phyloP scores from a whole-genome alignment of 1,140 invertebrate species.

The Drosophila watanabei region DNA sequence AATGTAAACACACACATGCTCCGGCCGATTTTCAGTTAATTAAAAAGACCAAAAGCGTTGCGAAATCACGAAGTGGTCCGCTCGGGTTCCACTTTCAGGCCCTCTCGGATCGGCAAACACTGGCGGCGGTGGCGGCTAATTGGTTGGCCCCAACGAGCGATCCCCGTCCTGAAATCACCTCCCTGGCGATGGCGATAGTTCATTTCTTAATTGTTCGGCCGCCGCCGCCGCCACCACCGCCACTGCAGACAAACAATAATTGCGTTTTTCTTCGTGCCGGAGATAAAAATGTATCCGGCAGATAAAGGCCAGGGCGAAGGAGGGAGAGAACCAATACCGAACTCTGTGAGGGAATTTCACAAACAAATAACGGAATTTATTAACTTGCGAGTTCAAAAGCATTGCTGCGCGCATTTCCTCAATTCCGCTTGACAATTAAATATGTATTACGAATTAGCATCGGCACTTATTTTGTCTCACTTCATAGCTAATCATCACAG shows the following conservation, averaged over 20 bases:
- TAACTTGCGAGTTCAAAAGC: slow-evolving; percentile 78
- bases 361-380: slow-evolving; percentile 78
- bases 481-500: slow-evolving; percentile 52
- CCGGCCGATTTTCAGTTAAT: slow-evolving; percentile 66
- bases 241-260: slow-evolving; percentile 68
- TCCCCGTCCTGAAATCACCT: slow-evolving; percentile 36
- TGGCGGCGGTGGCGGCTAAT: slow-evolving; percentile 62
- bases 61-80: slow-evolving; percentile 33
- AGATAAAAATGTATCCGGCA: slow-evolving; percentile 83
- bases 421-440: slow-evolving; percentile 78
- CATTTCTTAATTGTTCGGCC: slow-evolving; percentile 79
- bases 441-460: slow-evolving; percentile 58
- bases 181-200: slow-evolving; percentile 66
- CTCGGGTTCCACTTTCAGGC: slow-evolving; percentile 34
- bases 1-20: slow-evolving; percentile 57
- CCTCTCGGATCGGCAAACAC: slow-evolving; percentile 69
- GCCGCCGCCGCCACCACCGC: slow-evolving; percentile 37
- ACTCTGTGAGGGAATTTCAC: slow-evolving; percentile 59
- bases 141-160: slow-evolving; percentile 50
- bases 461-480: slow-evolving; percentile 40
- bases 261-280: slow-evolving; percentile 61
- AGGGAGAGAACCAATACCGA: slow-evolving; percentile 2
- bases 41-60: slow-evolving; percentile 69
- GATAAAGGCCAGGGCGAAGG: slow-evolving; percentile 52
- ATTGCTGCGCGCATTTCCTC: slow-evolving; percentile 73